A percentile compares a stretch with the other conserved stretches of the same genome.
These are phyloP conservation scores for Drosophila watanabei DNA, from an alignment of 1,140 invertebrate species.

Conservation along the genomic window DNA sequence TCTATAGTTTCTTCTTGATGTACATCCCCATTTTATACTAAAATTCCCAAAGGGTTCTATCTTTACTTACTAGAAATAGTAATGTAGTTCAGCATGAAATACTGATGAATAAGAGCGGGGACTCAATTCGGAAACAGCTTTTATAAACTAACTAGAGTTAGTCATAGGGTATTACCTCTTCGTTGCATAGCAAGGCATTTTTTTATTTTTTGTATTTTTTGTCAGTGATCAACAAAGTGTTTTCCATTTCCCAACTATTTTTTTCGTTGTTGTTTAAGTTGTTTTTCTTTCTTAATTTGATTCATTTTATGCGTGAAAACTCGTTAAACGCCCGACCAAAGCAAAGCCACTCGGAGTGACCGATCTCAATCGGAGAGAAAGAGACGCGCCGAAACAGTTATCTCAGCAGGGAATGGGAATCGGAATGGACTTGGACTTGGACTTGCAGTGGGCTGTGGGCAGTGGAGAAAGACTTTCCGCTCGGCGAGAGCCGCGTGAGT, in stretches of 20 bases:
- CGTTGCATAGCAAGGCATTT: neutral
- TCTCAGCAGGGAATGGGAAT: constrained; percentile 37
- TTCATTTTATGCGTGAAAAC: constrained; percentile 81
- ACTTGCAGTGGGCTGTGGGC: constrained; percentile 14
- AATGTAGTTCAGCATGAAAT: neutral
- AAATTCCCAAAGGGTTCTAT: neutral
- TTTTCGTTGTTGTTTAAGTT: constrained; percentile 10
- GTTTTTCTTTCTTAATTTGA: constrained; percentile 66
- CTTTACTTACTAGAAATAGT: neutral
- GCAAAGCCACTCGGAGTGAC: constrained; percentile 44
- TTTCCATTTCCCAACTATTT: constrained; percentile 24
- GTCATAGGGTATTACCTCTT: neutral
- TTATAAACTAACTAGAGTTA: neutral
- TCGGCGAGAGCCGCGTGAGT: constrained; percentile 15
- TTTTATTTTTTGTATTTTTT: neutral
- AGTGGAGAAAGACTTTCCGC: constrained; percentile 43
- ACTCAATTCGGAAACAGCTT: neutral
- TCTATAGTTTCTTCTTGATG: too few species aligned
- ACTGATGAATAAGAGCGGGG: neutral
- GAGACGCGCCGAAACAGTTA: constrained; percentile 48
- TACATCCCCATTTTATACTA: neutral
- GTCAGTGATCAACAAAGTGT: constrained; percentile 29
- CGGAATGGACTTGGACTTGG: constrained; percentile 7
- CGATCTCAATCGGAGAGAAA: constrained; percentile 13
- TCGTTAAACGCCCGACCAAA: constrained; percentile 66